Evolutionary conservation across 2,113 vertebrate species (phyloP).

Genomic region (Poecilia latipinna): DNA sequence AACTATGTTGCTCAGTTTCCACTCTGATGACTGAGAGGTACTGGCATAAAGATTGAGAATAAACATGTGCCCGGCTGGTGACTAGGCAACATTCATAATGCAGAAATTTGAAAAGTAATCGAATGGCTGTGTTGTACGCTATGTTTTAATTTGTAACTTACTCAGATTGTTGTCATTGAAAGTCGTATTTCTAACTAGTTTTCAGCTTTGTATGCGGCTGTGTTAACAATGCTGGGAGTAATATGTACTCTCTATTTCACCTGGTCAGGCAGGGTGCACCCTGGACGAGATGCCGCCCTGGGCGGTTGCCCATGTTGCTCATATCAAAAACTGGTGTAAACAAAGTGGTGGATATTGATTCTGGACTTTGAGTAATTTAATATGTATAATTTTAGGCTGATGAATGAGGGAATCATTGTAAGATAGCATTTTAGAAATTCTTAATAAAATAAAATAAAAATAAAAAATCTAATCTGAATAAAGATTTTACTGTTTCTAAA

Average conservation of each 20-base stretch:
- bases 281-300: too few relatives aligned
- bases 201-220: constrained; percentile 34
- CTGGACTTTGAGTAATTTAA: too few relatives aligned
- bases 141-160: constrained; percentile 34
- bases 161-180: constrained; percentile 30
- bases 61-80: constrained; percentile 60
- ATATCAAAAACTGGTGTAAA: too few relatives aligned
- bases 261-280: too few relatives aligned
- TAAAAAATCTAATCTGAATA: not conserved
- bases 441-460: not conserved
- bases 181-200: constrained; percentile 22
- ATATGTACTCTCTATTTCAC: too few relatives aligned
- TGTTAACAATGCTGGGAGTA: constrained; percentile 35
- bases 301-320: too few relatives aligned
- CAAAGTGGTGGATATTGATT: too few relatives aligned
- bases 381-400: too few relatives aligned
- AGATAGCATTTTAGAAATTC: not conserved
- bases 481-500: not conserved
- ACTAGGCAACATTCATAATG: constrained; percentile 54
- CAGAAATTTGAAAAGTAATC: constrained; percentile 46
- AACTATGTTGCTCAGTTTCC: constrained; percentile 63
- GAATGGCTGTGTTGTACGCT: constrained; percentile 38
- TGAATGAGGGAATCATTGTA: not conserved
- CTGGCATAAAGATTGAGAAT: constrained; percentile 62
- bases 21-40: constrained; percentile 59